Evolutionary conservation across 2,888 invertebrate genomes (phyloP).

Genomic region (Subacronicta megacephala): DNA sequence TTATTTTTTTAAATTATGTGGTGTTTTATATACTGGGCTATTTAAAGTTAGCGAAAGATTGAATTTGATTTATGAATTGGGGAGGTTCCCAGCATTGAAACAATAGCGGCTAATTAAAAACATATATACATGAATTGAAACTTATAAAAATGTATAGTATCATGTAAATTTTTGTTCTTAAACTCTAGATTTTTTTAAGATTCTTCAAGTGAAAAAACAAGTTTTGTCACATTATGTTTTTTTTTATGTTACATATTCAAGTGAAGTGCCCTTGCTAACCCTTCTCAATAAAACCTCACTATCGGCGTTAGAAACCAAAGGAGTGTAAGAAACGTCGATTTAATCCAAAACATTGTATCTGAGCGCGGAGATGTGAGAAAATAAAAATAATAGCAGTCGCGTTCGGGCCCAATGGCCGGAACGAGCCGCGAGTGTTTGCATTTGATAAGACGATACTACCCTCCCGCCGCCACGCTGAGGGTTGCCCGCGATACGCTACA

Average conservation of each 20-base stretch:
- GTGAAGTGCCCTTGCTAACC: constrained; percentile 44
- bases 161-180: too few relatives aligned
- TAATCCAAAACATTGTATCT: constrained; percentile 68
- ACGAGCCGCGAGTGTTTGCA: constrained; percentile 84
- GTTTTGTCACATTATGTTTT: too few relatives aligned
- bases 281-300: constrained; percentile 60
- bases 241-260: constrained; percentile 42
- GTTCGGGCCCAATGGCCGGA: constrained; percentile 84
- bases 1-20: constrained; percentile 55
- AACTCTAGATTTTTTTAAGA: too few relatives aligned
- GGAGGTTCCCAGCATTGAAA: too few relatives aligned
- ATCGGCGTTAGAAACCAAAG: constrained; percentile 60
- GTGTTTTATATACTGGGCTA: constrained; percentile 1
- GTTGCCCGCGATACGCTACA: constrained; percentile 59
- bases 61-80: too few relatives aligned
- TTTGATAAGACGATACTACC: constrained; percentile 80
- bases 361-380: constrained; percentile 73
- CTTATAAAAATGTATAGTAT: too few relatives aligned
- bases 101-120: too few relatives aligned
- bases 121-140: too few relatives aligned
- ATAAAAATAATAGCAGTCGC: constrained; percentile 81
- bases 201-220: too few relatives aligned
- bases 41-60: background rate
- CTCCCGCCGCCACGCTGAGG: constrained; percentile 56
- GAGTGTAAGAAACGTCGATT: constrained; percentile 67